A percentile compares a stretch with the other conserved stretches of the same genome.
These are phyloP conservation scores for Sminthurinus aureus DNA, from an alignment of 2,888 invertebrate genomes.

Conservation along the genomic window DNA sequence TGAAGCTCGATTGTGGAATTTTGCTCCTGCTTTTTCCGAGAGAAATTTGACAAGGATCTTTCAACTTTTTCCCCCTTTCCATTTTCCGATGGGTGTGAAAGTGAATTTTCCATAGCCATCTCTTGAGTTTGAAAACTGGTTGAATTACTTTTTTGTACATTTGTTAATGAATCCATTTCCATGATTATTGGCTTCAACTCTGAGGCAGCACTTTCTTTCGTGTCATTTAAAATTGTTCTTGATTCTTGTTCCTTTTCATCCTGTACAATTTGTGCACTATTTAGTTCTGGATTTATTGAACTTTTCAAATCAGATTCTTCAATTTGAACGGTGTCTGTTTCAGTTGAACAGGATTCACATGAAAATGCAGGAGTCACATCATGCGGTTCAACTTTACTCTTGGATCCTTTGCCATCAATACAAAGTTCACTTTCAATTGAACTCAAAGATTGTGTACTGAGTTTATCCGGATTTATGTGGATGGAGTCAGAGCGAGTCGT, in stretches of 20 bases:
- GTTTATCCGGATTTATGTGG: neutral
- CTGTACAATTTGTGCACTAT: neutral
- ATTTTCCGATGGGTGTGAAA: neutral
- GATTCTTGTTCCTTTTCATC: neutral
- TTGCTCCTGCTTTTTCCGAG: neutral
- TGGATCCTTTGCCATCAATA: neutral
- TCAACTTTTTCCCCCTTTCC: neutral
- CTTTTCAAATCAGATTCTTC: neutral
- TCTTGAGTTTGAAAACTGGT: neutral
- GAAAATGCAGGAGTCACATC: neutral
- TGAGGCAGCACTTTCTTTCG: neutral
- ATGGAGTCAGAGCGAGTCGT: no score
- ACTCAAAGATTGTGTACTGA: neutral
- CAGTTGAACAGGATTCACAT: neutral
- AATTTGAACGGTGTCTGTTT: neutral
- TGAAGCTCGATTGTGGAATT: neutral
- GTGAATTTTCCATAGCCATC: neutral
- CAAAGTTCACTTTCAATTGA: neutral
- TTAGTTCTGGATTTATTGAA: neutral
- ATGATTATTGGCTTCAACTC: neutral
- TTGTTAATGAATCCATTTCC: neutral
- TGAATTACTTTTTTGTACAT: neutral
- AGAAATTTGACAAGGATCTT: neutral
- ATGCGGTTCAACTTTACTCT: neutral
- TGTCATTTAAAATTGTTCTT: neutral